Percentiles rank a stretch among this genome's conserved stretches.
phyloP scores from a whole-genome alignment of 2,888 invertebrate genomes.

The Spisula solida region DNA sequence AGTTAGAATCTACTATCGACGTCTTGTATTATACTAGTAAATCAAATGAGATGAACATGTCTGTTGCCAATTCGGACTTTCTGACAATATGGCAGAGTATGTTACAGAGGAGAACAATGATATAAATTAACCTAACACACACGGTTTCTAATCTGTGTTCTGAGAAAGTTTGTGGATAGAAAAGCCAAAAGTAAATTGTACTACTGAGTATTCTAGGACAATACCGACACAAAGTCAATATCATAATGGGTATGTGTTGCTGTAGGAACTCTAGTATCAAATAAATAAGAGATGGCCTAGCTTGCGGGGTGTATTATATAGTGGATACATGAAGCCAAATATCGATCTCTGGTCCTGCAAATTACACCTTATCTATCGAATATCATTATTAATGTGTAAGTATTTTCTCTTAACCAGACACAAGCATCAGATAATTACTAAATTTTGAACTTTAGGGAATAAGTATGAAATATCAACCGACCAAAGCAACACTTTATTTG shows the following conservation, averaged over 20 bases:
- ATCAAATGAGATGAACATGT: no score
- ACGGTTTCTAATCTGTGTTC: background rate
- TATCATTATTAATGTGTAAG: slow-evolving; percentile 11
- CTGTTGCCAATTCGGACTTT: no score
- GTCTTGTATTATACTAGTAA: no score
- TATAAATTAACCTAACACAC: background rate
- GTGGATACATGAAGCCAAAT: background rate
- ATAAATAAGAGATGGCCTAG: background rate
- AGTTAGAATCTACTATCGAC: no score
- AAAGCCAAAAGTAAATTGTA: background rate
- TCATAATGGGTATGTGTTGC: background rate
- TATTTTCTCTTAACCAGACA: slow-evolving; percentile 8
- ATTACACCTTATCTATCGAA: background rate
- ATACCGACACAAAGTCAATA: background rate
- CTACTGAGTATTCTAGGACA: background rate
- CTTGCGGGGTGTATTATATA: background rate
- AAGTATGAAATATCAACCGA: background rate
- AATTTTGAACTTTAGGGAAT: background rate
- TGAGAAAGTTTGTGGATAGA: background rate
- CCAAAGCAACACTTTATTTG: background rate
- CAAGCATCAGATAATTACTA: background rate
- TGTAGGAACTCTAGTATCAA: background rate
- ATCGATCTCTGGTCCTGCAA: background rate
- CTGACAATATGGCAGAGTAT: no score
- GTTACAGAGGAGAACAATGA: background rate